Evolutionary conservation across 2,113 vertebrate genomes (phyloP), one percentile per base, ranked within the genome.

Genomic region (Carollia perspicillata): DNA sequence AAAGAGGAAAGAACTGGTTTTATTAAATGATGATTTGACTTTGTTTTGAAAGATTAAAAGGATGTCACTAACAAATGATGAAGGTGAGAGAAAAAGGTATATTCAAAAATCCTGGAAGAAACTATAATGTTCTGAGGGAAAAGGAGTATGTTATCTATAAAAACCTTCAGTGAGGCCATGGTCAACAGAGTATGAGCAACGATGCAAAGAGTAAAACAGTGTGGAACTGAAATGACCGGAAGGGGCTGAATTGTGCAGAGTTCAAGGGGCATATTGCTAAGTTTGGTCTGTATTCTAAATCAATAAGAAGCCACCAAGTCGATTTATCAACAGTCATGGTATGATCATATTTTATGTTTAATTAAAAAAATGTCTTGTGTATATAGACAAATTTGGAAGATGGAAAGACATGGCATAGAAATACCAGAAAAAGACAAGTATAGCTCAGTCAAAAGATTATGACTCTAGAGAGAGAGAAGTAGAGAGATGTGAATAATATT

Each of bases 291-390:
- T 72, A 42, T 40, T 83, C 44, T 44, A 78, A 72, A 65, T 63
- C 44, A 66, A 65, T 35, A 72, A 51, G 18, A 86, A n/a, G n/a
- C 30, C 26, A n/a, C 4, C 71, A 17, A 58, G 8, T 51, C 75
- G 11, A 16, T 80, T 35, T 78, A 83, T 83, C 35, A 37, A 78
- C 42, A 3, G 22, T 4, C 3, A 44, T 77, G 10, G 1, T 3
- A 37, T n/a, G 8, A 47, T 71, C 33, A 69, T 9, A 55, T 93
- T 69, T 81, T 75, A 55, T 90, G 77, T 94, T 55, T 58, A 93
- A 44, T 68, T 60, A 18, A 88, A 79, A n/a, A 17, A 71, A 47
- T 14, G 7, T 55, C 13, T 72, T 83, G 7, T 35, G 1, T 93
- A 17, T 78, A 53, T 9, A 90, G 28, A 83, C 79, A 6, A 90